Base-by-base conservation (phyloP, 2,888 invertebrate species). In the Protula sp. region DNA sequence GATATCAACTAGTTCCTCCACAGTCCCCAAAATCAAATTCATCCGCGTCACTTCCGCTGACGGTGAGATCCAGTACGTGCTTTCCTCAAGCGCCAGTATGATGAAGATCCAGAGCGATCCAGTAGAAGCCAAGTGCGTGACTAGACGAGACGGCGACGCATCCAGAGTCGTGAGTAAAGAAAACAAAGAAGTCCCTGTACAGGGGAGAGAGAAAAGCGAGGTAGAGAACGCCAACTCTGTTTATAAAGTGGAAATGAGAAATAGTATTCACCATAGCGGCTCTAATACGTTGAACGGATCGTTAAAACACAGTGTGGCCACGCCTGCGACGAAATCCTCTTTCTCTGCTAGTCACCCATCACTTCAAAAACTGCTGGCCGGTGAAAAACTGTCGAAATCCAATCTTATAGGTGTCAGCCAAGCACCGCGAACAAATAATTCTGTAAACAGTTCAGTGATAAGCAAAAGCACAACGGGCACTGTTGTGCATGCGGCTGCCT, bases 321-420 rank as follows among this genome's bases (percentile, higher is more conserved):
- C 22, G 14, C 50, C 24, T 50, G 50, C 29, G n/a, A 38, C 38
- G 47, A 47, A 26, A 27, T 45, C 47, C 22, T 5, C 28, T 26
- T 26, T 54, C 27, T 55, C 59, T 1, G 47, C 59, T 48, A 59
- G 59, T 48, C 59, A 59, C 30, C 55, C 59, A 19, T 28, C 59
- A 3, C 59, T 59, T n/a, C 56, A 60, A 52, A 50, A 52, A 38
- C 60, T 60, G 38, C 48, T 59, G 48, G 26, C 54, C 1, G 28
- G 38, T 19, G 38, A 38, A 19, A 19, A 9, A 38, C 9, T 38
- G 19, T 38, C 38, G 9, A 14, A 9, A 9, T 9, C 38, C 9
- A 19, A 9, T 14, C 9, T 19, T 38, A 19, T 19, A 38, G 19
- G 9, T 14, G 38, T 38, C 38, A 38, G 19, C 19, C 38, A 38